Percentiles rank a stretch among this genome's conserved stretches.
Conservation (phyloP, 2,888 invertebrate species). For the Ceriagrion tenellum region DNA sequence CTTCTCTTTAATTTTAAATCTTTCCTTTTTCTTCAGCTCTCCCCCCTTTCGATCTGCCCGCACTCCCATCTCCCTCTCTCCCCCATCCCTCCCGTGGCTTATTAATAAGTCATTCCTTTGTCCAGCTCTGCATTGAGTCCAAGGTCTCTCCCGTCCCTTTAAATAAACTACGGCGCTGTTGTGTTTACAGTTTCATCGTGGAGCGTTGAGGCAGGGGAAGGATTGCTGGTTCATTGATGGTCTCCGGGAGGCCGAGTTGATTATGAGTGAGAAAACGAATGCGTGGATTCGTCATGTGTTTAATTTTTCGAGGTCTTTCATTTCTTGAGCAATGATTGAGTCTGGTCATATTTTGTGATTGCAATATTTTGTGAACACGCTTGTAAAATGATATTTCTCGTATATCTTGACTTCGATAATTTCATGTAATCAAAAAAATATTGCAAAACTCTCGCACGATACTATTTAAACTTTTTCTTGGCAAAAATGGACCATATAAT, state of each 20-base stretch:
- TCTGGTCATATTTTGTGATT: neutral
- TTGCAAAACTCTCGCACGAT: too few relatives aligned
- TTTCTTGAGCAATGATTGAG: neutral
- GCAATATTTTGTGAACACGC: neutral
- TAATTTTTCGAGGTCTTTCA: neutral
- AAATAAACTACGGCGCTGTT: slow-evolving; percentile 11
- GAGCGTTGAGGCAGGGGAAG: neutral
- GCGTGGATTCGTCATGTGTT: neutral
- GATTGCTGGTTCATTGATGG: neutral
- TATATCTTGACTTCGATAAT: too few relatives aligned
- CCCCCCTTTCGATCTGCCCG: neutral
- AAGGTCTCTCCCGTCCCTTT: neutral
- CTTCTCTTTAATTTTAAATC: slow-evolving; percentile 34
- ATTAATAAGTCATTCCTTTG: slow-evolving; percentile 39
- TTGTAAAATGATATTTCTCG: neutral
- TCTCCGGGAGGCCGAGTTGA: neutral
- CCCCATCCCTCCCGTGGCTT: neutral
- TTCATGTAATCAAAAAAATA: too few relatives aligned
- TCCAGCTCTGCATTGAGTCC: neutral
- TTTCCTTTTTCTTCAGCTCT: neutral
- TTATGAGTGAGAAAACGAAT: neutral
- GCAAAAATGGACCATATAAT: too few relatives aligned
- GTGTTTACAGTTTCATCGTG: slow-evolving; percentile 26
- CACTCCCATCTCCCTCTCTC: neutral
- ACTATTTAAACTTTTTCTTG: too few relatives aligned